A percentile compares a stretch with the other conserved stretches of the same genome.
Evolutionary conservation across 53 echinoderm and acorn worm species (phyloP).

Genomic region (Echinometra lucunter): DNA sequence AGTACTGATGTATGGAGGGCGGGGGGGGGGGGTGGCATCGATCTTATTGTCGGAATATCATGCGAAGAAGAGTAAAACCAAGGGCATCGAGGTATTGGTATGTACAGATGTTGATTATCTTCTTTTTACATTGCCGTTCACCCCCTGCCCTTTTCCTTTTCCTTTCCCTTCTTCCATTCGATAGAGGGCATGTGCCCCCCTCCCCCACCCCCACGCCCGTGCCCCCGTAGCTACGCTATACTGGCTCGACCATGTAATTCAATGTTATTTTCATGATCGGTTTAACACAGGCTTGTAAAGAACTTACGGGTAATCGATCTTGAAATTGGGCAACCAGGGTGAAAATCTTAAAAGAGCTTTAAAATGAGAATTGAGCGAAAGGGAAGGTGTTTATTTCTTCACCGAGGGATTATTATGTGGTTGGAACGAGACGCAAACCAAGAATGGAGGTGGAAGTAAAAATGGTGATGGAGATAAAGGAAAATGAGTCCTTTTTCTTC

Average conservation of each 20-base stretch:
- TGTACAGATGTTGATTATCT: no score
- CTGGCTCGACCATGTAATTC: neutral
- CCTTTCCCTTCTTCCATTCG: no score
- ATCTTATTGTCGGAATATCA: no score
- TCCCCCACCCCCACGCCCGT: no score
- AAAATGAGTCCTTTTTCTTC: no score
- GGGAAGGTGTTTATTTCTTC: neutral
- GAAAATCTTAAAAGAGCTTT: neutral
- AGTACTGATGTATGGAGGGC: no score
- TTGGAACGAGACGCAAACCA: neutral
- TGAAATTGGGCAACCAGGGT: conserved; percentile 16
- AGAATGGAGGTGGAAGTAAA: neutral
- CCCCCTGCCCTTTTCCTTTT: no score
- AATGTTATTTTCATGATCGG: conserved; percentile 8
- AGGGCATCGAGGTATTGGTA: no score
- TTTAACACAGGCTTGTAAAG: neutral
- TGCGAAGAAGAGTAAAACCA: no score
- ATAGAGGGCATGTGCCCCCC: no score
- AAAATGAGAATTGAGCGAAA: neutral
- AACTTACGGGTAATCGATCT: neutral
- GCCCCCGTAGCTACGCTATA: neutral
- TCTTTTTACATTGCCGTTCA: no score
- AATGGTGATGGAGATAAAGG: neutral
- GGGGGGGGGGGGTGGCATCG: no score
- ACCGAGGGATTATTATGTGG: neutral